Evolutionary conservation across 2,888 invertebrate species (phyloP), one percentile per base, ranked within the genome.

Genomic region (Stramonita haemastoma): DNA sequence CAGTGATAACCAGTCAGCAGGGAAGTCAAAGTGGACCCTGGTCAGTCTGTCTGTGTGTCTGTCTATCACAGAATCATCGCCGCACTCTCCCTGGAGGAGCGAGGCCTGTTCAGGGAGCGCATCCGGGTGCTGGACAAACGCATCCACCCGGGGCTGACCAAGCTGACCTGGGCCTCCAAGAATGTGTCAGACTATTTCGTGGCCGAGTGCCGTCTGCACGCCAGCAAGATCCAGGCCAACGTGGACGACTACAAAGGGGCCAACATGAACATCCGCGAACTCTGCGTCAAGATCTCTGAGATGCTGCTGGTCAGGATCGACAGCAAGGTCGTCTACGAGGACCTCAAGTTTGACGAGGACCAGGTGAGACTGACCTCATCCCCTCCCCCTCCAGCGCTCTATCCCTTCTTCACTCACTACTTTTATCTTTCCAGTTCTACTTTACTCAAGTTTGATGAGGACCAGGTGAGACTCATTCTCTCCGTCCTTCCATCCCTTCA

Each of bases 191-290:
- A 96, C 89, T 95, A 94, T 91, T 96, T 96, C 92, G 95, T 96
- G 87, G 93, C 92, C 17, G 96, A 96, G 84, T 96, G 96, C 91
- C 93, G 96, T 26, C 91, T 94, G 57, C 95, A 95, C 90, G 96
- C 96, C 66, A 93, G 93, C 89, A 95, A 95, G 92, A 93, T 95
- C 81, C 96, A 98, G 96, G 97, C 97, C 91, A 98, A 98, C 93
- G 96, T 98, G 13, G 97, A 98, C 90, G 97, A 97, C 29, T 98
- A 98, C 95, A 98, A 98, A 96, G 97, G 97, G 70, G 97, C 98
- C 91, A 98, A 98, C 95, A 94, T 94, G 93, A 93, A 94, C 66
- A 96, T 96, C 89, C 94, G 95, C 4, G 91, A 90, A 34, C 93
- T 94, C 89, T 96, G 96, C 93, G 95, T 95, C 77, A 94, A 94